These are phyloP conservation scores for Heterodera schachtii DNA, from an alignment of 1,140 invertebrate species.

Conservation along the genomic window DNA sequence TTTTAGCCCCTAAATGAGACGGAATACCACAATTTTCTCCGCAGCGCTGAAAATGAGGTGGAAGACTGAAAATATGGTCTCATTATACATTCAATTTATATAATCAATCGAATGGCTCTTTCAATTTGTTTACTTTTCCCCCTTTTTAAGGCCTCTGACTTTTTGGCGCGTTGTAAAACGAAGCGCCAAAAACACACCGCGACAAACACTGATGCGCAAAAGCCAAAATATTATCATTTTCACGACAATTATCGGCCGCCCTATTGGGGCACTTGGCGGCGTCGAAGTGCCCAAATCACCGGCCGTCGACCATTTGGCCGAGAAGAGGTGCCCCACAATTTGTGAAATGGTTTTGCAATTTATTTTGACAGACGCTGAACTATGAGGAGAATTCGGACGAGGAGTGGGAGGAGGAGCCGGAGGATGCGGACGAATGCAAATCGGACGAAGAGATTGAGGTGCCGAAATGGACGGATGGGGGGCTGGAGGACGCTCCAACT, in stretches of 20 bases:
- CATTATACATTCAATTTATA: not conserved
- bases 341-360: not conserved
- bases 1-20: conserved; percentile 9
- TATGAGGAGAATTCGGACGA: too few relatives aligned
- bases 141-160: not conserved
- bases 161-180: conserved; percentile 15
- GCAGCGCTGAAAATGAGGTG: not conserved
- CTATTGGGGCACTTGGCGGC: conserved; percentile 84
- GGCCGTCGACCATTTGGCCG: conserved; percentile 93
- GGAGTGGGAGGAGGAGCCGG: too few relatives aligned
- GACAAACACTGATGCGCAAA: conserved; percentile 49
- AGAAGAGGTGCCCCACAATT: conserved; percentile 98
- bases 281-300: conserved; percentile 82
- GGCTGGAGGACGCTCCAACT: too few relatives aligned
- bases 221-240: conserved; percentile 85
- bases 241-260: conserved; percentile 87
- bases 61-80: not conserved
- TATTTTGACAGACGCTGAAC: too few relatives aligned
- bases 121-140: not conserved
- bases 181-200: conserved; percentile 4
- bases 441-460: too few relatives aligned
- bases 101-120: not conserved
- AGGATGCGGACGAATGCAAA: too few relatives aligned
- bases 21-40: conserved; percentile 19
- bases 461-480: too few relatives aligned